These are phyloP conservation scores for Drosophila sechellia DNA, from an alignment of 1,140 invertebrate genomes.

Conservation along the genomic window DNA sequence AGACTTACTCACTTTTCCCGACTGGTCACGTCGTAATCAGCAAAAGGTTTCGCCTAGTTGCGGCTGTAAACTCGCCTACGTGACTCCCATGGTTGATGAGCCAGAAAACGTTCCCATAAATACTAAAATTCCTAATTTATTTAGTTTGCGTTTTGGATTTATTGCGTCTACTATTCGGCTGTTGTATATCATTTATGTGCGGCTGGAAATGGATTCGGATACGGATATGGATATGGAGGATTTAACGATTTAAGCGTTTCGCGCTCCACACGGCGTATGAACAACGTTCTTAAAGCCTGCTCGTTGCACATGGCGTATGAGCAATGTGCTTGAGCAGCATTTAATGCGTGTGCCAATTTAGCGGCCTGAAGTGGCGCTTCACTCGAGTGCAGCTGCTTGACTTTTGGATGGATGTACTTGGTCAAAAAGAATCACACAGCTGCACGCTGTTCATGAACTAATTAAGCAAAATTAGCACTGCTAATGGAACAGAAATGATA, in stretches of 20 bases:
- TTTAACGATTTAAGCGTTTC: conserved; percentile 41
- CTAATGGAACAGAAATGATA: conserved; percentile 35
- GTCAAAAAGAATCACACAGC: conserved; percentile 4
- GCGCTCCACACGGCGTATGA: conserved; percentile 11
- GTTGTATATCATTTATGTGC: conserved; percentile 50
- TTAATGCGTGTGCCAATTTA: conserved; percentile 71
- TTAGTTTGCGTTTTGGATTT: conserved; percentile 79
- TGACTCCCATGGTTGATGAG: conserved; percentile 58
- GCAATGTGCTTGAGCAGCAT: conserved; percentile 54
- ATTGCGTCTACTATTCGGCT: conserved; percentile 64
- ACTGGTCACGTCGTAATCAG: conserved; percentile 78
- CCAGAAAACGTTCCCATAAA: conserved; percentile 55
- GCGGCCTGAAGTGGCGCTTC: conserved; percentile 55
- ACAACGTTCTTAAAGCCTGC: conserved; percentile 54
- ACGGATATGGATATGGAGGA: conserved; percentile 41
- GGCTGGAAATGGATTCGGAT: conserved; percentile 50
- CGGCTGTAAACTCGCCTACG: conserved; percentile 70
- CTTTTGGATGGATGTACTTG: conserved; percentile 8
- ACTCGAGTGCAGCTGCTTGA: conserved; percentile 54
- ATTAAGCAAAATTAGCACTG: conserved; percentile 47
- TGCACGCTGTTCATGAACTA: conserved; percentile 43
- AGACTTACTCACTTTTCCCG: conserved; percentile 16
- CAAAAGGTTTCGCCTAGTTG: conserved; percentile 80
- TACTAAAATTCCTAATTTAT: conserved; percentile 75
- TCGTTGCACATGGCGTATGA: conserved; percentile 41